These are phyloP conservation scores for Nicator chloris DNA, from an alignment of 2,113 vertebrate genomes.

Conservation along the genomic window DNA sequence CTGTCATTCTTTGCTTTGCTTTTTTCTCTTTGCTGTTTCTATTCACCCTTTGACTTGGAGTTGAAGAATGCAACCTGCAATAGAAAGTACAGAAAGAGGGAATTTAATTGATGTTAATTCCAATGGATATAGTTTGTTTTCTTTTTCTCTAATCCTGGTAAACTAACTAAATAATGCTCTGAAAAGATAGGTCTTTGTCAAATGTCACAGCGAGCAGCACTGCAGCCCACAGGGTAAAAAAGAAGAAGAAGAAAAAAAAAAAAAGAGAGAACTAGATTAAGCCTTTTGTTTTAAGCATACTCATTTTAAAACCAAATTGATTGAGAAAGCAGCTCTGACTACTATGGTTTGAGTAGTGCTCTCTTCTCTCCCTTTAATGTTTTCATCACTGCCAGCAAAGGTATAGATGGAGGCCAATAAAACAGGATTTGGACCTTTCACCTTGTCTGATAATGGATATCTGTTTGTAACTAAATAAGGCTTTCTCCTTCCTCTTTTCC, in stretches of 20 bases:
- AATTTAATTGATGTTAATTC: slow-evolving; percentile 49
- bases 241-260: background rate
- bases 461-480: background rate
- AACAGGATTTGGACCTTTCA: background rate
- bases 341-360: background rate
- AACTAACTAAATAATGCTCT: slow-evolving; percentile 30
- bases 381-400: background rate
- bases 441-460: background rate
- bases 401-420: background rate
- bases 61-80: slow-evolving; percentile 34
- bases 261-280: background rate
- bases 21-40: background rate
- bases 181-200: slow-evolving; percentile 22
- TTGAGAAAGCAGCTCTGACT: background rate
- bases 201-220: background rate
- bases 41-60: slow-evolving; percentile 20
- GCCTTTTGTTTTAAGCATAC: background rate
- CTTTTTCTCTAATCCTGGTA: slow-evolving; percentile 48
- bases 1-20: slow-evolving; percentile 2
- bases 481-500: background rate
- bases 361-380: background rate
- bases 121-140: slow-evolving; percentile 29
- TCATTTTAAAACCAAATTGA: background rate
- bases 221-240: background rate
- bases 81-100: slow-evolving; percentile 18